phyloP scores from a whole-genome alignment of 2,888 invertebrate species.

The Dolichopus griseipennis region DNA sequence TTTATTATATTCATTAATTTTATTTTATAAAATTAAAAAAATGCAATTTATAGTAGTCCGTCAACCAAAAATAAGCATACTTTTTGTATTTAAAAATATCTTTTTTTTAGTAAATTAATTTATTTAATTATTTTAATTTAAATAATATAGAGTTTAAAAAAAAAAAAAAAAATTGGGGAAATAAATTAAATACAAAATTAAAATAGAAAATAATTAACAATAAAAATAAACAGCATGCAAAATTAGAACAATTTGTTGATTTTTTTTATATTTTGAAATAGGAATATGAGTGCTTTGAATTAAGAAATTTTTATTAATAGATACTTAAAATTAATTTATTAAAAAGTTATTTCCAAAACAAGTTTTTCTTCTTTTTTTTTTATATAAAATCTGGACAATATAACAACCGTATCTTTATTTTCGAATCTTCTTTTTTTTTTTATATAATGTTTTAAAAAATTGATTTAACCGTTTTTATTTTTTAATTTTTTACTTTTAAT shows the following conservation, averaged over 20 bases:
- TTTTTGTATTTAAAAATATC: not conserved
- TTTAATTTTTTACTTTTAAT: too few species aligned
- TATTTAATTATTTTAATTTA: too few species aligned
- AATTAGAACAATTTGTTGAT: not conserved
- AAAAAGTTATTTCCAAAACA: too few species aligned
- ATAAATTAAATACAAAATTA: not conserved
- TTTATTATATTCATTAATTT: not conserved
- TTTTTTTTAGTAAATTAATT: too few species aligned
- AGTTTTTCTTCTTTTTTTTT: too few species aligned
- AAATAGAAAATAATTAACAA: not conserved
- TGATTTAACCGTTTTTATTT: too few species aligned
- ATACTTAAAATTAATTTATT: too few species aligned
- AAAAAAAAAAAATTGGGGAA: conserved; percentile 9
- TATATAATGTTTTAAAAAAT: not conserved
- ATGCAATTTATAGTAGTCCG: conserved; percentile 41
- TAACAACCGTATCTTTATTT: not conserved
- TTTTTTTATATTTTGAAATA: too few species aligned
- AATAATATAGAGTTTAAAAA: not conserved
- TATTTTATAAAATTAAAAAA: conserved; percentile 8
- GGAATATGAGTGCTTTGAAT: too few species aligned
- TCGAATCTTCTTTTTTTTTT: not conserved
- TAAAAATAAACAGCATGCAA: not conserved
- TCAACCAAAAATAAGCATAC: conserved; percentile 41
- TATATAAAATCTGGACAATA: too few species aligned
- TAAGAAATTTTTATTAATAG: too few species aligned